Conservation (phyloP, 2,113 vertebrate species). For the Silurus meridionalis region DNA sequence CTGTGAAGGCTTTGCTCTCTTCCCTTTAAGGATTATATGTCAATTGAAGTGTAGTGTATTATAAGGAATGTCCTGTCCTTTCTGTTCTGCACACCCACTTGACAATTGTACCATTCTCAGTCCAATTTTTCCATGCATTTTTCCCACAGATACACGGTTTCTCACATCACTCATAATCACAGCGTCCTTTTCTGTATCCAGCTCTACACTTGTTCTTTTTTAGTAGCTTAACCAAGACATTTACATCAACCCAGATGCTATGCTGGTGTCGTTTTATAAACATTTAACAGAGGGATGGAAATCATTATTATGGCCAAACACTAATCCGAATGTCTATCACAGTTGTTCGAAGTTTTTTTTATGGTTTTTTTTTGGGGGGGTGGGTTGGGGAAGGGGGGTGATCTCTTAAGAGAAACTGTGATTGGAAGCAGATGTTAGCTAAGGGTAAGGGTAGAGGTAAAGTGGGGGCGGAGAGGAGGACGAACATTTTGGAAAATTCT, state of each 20-base stretch:
- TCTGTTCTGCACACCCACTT: slow-evolving; percentile 31
- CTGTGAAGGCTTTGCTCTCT: not conserved
- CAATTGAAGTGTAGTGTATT: slow-evolving; percentile 11
- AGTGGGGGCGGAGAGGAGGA: slow-evolving; percentile 59
- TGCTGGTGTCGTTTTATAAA: slow-evolving; percentile 29
- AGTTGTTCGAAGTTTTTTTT: not conserved
- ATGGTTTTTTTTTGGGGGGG: slow-evolving; percentile 29
- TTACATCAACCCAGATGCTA: slow-evolving; percentile 42
- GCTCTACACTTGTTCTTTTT: slow-evolving; percentile 18
- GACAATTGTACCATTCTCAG: slow-evolving; percentile 5
- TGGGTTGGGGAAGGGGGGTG: slow-evolving; percentile 54
- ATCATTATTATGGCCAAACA: slow-evolving; percentile 23
- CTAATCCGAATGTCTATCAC: not conserved
- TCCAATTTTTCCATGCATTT: slow-evolving; percentile 17
- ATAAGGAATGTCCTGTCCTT: not conserved
- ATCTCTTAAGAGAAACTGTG: slow-evolving; percentile 64
- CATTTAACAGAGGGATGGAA: slow-evolving; percentile 23
- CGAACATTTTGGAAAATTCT: slow-evolving; percentile 81
- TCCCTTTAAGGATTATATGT: slow-evolving; percentile 11
- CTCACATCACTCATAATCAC: slow-evolving; percentile 34
- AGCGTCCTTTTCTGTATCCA: not conserved
- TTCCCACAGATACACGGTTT: slow-evolving; percentile 18
- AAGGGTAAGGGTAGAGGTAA: slow-evolving; percentile 37
- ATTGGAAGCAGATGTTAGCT: slow-evolving; percentile 83
- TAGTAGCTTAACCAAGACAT: slow-evolving; percentile 27